These are phyloP conservation scores for Illadopsis cleaveri DNA, from an alignment of 2,113 vertebrate genomes.

Conservation along the genomic window DNA sequence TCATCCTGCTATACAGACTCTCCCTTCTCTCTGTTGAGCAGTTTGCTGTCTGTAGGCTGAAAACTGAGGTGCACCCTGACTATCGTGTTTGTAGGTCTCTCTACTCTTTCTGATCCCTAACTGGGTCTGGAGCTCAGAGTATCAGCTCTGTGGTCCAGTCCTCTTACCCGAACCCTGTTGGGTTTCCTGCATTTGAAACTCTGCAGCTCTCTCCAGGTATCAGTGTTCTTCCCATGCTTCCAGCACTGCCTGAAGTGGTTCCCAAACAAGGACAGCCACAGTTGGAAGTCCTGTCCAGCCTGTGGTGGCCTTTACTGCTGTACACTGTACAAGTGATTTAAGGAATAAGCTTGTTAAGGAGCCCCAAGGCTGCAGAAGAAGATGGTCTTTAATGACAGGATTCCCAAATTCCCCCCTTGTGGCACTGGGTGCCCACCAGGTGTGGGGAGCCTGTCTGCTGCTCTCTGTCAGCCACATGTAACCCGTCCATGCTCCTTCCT, in stretches of 20 bases:
- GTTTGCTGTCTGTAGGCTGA: neutral
- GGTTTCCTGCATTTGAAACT: rapidly evolving
- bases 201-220: neutral
- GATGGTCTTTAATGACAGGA: neutral
- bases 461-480: rapidly evolving
- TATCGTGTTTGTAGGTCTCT: rapidly evolving
- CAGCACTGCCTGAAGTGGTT: neutral
- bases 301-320: rapidly evolving
- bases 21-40: neutral
- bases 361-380: neutral
- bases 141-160: rapidly evolving
- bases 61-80: rapidly evolving
- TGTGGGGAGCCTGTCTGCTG: rapidly evolving
- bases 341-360: neutral
- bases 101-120: rapidly evolving
- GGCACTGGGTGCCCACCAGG: rapidly evolving
- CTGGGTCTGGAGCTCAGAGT: neutral
- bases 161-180: rapidly evolving
- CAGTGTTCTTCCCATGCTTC: rapidly evolving
- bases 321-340: rapidly evolving
- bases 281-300: neutral
- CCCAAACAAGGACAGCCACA: rapidly evolving
- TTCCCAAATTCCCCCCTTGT: rapidly evolving
- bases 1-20: neutral
- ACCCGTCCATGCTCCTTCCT: rapidly evolving